Evolutionary conservation across 2,888 invertebrate species (phyloP), one percentile per base, ranked within the genome.

Genomic region (Trichogramma dendrolimi): DNA sequence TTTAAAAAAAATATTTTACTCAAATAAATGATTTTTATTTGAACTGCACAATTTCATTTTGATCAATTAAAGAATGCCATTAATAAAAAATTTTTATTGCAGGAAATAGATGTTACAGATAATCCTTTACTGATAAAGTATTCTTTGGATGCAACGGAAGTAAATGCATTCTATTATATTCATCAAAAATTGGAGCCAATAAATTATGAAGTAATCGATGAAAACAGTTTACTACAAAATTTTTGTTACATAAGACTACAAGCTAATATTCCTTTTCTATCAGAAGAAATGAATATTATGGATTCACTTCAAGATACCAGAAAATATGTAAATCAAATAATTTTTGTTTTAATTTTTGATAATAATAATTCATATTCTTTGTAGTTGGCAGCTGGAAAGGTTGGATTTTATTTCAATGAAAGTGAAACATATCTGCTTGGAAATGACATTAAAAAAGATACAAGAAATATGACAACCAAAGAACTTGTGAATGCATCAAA

Each of bases 101-200:
- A 84, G 83, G 86, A 89, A 79, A 87, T 91, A 61, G 88, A 90
- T 75, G 88, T 91, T 71, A 91, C 91, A 56, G 91, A 91, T 73
- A 91, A 90, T 80, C 91, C 91, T 4, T 81, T 91, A 61, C 81
- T 90, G 57, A 79, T 91, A 49, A 81, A 82, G 61, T 82, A 83
- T 69, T 81, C 81, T 27, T 78, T 84, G 65, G 82, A 84, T 11
- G 79, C 83, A n/a, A 79, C 81, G 27, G 83, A 84, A 10, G 78
- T 90, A 70, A 83, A 85, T 72, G 84, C 89, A 8, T 86, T 86
- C 67, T 86, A 89, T 74, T 82, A 88, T 67, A 84, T 88, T 47
- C 89, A 90, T 79, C 87, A 88, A 65, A 87, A 87, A 73, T 81
- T 91, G 64, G 87, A 89, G 72, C 82, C 84, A 67, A 84, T 86